Evolutionary conservation across 2,113 vertebrate species (phyloP), one percentile per base, ranked within the genome.

Genomic region (Gallinago jamesoni): DNA sequence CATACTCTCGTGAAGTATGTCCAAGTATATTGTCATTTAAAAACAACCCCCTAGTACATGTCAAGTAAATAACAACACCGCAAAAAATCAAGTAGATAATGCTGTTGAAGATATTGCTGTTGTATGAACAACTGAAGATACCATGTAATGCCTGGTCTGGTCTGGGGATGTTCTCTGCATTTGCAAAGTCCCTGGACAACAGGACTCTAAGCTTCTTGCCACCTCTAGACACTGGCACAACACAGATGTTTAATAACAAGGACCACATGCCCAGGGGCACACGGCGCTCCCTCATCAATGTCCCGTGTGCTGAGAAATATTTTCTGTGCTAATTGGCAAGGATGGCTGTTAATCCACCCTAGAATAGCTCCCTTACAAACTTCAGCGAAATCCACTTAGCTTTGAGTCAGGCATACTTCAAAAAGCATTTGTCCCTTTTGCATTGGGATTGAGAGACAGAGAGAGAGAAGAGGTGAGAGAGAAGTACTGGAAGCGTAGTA

Each of bases 241-340:
- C 0, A 0, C 7, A 68, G 69, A 56, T 84, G 39, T 85, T 91
- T 73, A 83, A 27, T 55, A 81, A 82, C 75, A 89, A 62, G 47
- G 52, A 62, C 59, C 41, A 33, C 3, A 2, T 17, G 23, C n/a
- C 23, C 14, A 0, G 25, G 48, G 60, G 56, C 30, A 33, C 63
- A n/a, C 9, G 68, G 57, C 15, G 23, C 64, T 82, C 47, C 14
- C 74, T 74, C 3, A 1, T 31, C 82, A 48, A 11, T 39, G 56
- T 56, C 68, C 39, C 5, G 1, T 14, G 59, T 10, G 33, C 75
- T 68, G 39, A 80, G 84, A 83, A 96, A 68, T 37, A 37, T 41
- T 94, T 90, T 80, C 92, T 53, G 16, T 81, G 45, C 48, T 92
- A 82, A 95, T 95, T 84, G 57, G 43, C 76, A 90, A n/a, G 55